phyloP scores from a whole-genome alignment of 2,797 vertebrate genomes.

The Uromys caudimaculatus region DNA sequence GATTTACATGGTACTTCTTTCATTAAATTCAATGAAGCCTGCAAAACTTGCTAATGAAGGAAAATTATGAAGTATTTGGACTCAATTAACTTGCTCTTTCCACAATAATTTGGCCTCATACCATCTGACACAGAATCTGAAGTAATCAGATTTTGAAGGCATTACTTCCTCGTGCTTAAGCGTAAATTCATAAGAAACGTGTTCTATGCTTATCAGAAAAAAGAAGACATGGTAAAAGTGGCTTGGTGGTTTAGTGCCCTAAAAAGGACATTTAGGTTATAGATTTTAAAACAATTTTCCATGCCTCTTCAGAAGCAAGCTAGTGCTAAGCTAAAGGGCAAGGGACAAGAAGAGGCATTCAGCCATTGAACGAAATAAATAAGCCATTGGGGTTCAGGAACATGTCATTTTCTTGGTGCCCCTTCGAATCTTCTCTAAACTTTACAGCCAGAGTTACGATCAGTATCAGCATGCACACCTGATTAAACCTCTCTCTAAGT shows the following conservation, averaged over 20 bases:
- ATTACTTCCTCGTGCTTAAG: slow-evolving; percentile 59
- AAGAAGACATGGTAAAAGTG: not conserved
- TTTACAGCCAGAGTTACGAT: not conserved
- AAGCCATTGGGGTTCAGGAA: not conserved
- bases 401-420: not conserved
- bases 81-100: slow-evolving; percentile 77
- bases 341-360: not conserved
- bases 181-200: slow-evolving; percentile 40
- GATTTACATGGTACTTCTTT: slow-evolving; percentile 80
- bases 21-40: slow-evolving; percentile 81
- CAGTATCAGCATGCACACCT: not conserved
- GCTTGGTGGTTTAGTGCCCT: slow-evolving; percentile 7
- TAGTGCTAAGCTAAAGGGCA: not conserved
- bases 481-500: not conserved
- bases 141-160: slow-evolving; percentile 76
- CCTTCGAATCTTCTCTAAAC: not conserved
- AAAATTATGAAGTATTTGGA: slow-evolving; percentile 80
- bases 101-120: slow-evolving; percentile 77
- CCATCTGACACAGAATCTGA: slow-evolving; percentile 73
- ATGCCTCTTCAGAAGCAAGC: slow-evolving; percentile 12
- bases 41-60: slow-evolving; percentile 82
- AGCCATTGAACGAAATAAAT: not conserved
- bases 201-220: slow-evolving; percentile 63
- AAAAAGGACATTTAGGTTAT: not conserved
- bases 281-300: slow-evolving; percentile 17